Conservation (phyloP, 2,797 vertebrate species). For the Tarsius wallacei region DNA sequence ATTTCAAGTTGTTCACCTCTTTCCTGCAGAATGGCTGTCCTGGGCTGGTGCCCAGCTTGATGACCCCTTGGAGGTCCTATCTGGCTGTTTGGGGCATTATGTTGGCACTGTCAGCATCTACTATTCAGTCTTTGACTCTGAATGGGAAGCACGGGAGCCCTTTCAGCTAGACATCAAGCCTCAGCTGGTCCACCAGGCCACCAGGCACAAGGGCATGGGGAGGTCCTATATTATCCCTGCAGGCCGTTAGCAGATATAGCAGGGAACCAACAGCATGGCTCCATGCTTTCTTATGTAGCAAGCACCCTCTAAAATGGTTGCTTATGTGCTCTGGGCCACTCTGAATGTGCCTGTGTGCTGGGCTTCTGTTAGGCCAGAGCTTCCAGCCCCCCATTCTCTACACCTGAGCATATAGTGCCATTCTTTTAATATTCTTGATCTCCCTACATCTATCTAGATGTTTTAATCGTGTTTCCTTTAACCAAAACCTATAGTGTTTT, state of each 20-base stretch:
- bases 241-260: no score
- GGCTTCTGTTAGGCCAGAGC: not conserved
- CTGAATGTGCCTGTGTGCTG: not conserved
- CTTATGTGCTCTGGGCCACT: not conserved
- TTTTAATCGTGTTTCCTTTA: not conserved
- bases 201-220: not conserved
- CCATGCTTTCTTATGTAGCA: not conserved
- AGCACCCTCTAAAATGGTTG: not conserved
- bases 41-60: not conserved
- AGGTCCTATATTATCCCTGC: not conserved
- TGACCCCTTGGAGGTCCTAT: not conserved
- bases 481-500: not conserved
- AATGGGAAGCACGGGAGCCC: not conserved
- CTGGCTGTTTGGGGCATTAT: not conserved
- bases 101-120: no score
- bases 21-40: not conserved
- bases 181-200: not conserved
- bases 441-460: not conserved
- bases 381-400: not conserved
- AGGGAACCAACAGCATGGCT: not conserved
- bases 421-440: not conserved
- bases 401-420: no score
- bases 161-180: not conserved
- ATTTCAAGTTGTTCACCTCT: not conserved
- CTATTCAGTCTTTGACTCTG: not conserved